Evolutionary conservation across 2,888 invertebrate genomes (phyloP).

Genomic region (Stictocephala bisonia): DNA sequence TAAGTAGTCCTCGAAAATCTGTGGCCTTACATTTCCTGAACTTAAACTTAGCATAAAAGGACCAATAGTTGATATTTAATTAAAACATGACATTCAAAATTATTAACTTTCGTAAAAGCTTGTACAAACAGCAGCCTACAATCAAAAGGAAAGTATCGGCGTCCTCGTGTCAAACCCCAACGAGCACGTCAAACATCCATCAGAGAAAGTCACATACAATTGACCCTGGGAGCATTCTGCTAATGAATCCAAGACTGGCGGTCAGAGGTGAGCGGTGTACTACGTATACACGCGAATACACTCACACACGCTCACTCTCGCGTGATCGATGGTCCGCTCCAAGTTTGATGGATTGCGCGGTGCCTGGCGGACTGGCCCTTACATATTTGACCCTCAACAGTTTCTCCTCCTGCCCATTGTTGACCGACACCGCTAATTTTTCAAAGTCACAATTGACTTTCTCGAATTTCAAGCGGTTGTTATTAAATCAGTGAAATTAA

Average conservation of each 20-base stretch:
- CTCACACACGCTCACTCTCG: neutral
- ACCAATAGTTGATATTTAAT: too few species aligned
- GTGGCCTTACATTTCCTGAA: too few species aligned
- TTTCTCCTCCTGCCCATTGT: slow-evolving; percentile 31
- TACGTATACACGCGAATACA: neutral
- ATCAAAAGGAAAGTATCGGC: neutral
- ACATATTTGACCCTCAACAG: neutral
- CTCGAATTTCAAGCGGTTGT: slow-evolving; percentile 21
- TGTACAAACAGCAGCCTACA: too few species aligned
- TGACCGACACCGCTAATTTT: neutral
- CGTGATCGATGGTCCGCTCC: slow-evolving; percentile 8
- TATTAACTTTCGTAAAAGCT: too few species aligned
- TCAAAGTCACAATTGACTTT: slow-evolving; percentile 31
- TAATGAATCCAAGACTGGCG: slow-evolving; percentile 15
- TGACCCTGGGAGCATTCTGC: too few species aligned
- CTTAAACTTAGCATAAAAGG: too few species aligned
- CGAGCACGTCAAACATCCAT: neutral
- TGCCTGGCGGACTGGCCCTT: too few species aligned
- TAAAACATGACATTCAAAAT: too few species aligned
- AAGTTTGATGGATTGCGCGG: slow-evolving; percentile 16
- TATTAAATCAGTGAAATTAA: slow-evolving; percentile 31
- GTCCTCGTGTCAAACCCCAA: neutral
- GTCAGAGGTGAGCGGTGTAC: slow-evolving; percentile 9
- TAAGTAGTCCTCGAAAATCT: too few species aligned
- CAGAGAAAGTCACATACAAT: neutral